A percentile compares a stretch with the other conserved stretches of the same genome.
Conservation (phyloP, 2,888 invertebrate species). For the Ommatoiulus sabulosus region DNA sequence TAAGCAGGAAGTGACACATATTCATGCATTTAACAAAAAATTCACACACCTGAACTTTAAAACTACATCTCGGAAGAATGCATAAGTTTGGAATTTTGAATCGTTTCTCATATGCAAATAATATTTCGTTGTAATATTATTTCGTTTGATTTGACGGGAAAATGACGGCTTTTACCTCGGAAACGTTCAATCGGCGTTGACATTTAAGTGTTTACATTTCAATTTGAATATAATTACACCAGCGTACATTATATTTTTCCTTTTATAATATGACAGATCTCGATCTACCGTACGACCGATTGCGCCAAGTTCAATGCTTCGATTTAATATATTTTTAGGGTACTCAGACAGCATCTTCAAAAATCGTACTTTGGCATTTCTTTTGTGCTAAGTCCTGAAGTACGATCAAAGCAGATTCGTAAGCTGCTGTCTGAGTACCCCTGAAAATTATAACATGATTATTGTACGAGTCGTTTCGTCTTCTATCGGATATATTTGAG, state of each 20-base stretch:
- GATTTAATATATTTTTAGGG: neutral
- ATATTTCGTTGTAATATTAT: neutral
- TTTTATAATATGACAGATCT: neutral
- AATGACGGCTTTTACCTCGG: neutral
- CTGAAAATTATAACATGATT: too few species aligned
- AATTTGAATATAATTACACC: neutral
- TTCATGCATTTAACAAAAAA: neutral
- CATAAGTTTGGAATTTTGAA: neutral
- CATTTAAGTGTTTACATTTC: neutral
- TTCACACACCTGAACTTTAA: neutral
- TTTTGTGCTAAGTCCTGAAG: too few species aligned
- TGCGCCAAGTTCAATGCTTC: neutral
- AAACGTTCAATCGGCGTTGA: neutral
- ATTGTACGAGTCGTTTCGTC: too few species aligned
- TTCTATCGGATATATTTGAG: too few species aligned
- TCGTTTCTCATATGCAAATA: neutral
- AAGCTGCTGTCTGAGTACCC: too few species aligned
- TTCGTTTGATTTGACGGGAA: slow-evolving; percentile 2
- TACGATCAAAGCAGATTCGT: too few species aligned
- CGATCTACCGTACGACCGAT: neutral
- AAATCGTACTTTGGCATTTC: too few species aligned
- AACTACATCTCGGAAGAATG: neutral
- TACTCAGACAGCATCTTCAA: too few species aligned
- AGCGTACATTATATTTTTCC: neutral
- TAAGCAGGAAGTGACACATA: slow-evolving; percentile 26